Conservation (phyloP, 2,113 vertebrate species). For the Mobula hypostoma region DNA sequence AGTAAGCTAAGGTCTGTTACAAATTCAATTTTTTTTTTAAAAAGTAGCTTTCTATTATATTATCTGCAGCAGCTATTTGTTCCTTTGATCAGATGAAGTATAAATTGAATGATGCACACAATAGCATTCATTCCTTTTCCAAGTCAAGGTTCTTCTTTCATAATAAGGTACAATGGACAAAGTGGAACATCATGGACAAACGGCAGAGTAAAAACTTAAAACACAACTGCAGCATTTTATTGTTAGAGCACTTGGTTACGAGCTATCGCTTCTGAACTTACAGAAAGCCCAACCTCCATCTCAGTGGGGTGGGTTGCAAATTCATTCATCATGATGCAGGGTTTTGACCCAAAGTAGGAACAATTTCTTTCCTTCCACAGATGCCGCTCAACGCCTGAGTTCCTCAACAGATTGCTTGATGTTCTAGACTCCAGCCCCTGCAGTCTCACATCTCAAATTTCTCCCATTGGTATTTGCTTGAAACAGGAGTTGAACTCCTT, state of each 20-base stretch:
- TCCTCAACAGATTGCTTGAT: no score
- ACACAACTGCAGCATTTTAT: background rate
- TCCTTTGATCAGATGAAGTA: background rate
- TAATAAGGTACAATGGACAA: background rate
- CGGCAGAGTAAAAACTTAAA: background rate
- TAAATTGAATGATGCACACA: background rate
- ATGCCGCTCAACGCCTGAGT: no score
- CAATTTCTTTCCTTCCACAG: no score
- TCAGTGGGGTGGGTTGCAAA: no score
- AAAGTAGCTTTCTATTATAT: background rate
- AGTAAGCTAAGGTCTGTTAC: background rate
- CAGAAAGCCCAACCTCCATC: no score
- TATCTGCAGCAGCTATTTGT: background rate
- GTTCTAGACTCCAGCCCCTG: no score
- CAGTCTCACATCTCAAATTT: no score
- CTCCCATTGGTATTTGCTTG: no score
- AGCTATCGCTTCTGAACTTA: background rate
- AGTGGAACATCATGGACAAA: background rate
- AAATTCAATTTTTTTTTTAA: background rate
- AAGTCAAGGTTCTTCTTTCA: background rate
- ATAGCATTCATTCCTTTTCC: background rate
- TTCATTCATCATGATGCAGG: no score
- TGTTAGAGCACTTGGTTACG: background rate
- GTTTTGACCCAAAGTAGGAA: no score
- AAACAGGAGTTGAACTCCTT: no score